A percentile compares a stretch with the other conserved stretches of the same genome.
Conservation (phyloP, 2,797 vertebrate genomes). For the Epinephelus malabaricus region DNA sequence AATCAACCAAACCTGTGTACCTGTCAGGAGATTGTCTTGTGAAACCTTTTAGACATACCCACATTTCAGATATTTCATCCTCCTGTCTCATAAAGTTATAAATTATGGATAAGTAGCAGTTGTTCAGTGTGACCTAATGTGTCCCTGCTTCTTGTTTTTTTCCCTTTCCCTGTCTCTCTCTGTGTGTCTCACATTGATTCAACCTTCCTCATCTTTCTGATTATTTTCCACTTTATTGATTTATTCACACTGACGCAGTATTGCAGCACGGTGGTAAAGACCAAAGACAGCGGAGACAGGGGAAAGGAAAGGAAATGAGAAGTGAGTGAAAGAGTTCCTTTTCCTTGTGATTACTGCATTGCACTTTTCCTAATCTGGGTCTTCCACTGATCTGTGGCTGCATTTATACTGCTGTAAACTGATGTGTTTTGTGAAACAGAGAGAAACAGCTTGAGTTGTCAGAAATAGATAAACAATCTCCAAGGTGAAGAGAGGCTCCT, state of each 20-base stretch:
- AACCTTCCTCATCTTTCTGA: background rate
- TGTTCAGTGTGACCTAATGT: background rate
- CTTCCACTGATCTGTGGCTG: background rate
- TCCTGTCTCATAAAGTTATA: background rate
- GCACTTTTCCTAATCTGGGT: background rate
- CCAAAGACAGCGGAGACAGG: background rate
- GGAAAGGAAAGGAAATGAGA: background rate
- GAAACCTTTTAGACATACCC: background rate
- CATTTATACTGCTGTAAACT: background rate
- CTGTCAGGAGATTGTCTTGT: background rate
- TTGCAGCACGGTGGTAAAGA: background rate
- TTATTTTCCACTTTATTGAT: background rate
- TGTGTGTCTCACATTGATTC: background rate
- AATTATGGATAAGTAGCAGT: conserved; percentile 9
- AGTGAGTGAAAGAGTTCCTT: background rate
- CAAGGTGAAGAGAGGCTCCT: background rate
- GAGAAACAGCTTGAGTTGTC: background rate
- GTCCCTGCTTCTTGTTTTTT: background rate
- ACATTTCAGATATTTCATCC: background rate
- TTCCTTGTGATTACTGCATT: background rate
- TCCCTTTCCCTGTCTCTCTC: background rate
- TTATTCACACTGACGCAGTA: background rate
- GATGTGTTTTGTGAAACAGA: background rate
- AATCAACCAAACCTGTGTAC: too few relatives aligned
- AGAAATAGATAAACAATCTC: background rate